Evolutionary conservation across 2,113 vertebrate genomes (phyloP), one percentile per base, ranked within the genome.

Genomic region (Sander lucioperca): DNA sequence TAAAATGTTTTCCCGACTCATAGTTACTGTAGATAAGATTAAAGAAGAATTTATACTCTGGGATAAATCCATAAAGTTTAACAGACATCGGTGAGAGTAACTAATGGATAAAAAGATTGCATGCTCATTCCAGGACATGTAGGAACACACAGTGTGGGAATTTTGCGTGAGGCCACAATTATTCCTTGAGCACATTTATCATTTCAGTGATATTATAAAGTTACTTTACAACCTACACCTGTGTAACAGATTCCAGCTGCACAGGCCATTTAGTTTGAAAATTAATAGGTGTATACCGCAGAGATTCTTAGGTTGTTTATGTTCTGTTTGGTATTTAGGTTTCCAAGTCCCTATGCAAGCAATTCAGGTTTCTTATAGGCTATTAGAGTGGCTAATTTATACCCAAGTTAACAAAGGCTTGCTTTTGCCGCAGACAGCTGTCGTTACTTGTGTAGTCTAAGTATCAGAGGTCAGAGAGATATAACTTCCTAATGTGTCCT

Each of bases 401-500:
- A 86, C 74, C 74, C 78, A 27, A 18, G 79, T 63, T 90, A 89
- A 88, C 88, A 62, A 80, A 83, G 73, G 67, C 67, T 62, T 63
- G 81, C 83, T 82, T 80, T 83, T 64, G 53, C 84, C 45, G 58
- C 87, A 89, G 91, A 92, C 88, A 90, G 75, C 82, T 69, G 25
- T 56, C 81, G 82, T 92, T 90, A 87, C 90, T 93, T 94, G 88
- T 92, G 93, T 93, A 89, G 86, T 87, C 77, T 85, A 53, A 11
- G 85, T 86, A 88, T 91, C 87, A 92, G 83, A 89, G 88, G 91
- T 92, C 90, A 86, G 73, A 92, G 89, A 92, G 86, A 88, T 93
- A 93, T 85, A 92, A 92, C 92, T 93, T 94, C 90, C 91, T 83
- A 93, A 83, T 70, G 82, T 93, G 90, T 92, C 89, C 89, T 94